Base-by-base conservation (phyloP, 2,888 invertebrate species). In the Hirtodrosophila trivittata region DNA sequence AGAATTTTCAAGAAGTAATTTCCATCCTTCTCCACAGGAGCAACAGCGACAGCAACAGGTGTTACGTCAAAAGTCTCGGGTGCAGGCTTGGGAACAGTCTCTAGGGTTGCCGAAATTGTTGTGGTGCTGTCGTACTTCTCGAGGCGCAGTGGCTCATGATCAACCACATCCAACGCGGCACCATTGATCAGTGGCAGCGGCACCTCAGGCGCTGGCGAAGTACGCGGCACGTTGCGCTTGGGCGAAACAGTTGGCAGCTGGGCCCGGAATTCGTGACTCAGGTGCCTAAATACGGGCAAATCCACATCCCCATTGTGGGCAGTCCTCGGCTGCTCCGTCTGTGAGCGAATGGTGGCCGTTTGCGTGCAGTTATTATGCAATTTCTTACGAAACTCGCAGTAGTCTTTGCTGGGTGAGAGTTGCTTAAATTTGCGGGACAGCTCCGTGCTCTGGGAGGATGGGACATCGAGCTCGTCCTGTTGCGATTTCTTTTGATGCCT, bases 191-290 rank as follows among this genome's bases (percentile, higher is more conserved):
- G 18, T 7, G 60, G 68, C 25, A 67, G 16, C 6, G 51, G 38
- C 10, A 67, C 46, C 43, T 74, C 77, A 0, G 62, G 59, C 7
- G 80, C 54, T 2, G 66, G 59, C 0, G 68, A 52, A 2, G 50
- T 4, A 6, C 82, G 86, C 3, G 46, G 13, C 7, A 69, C 66
- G 58, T 28, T 70, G n/a, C 87, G 77, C 71, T 94, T 94, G 16
- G 94, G 93, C 28, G 93, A 94, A 26, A 91, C 88, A 8, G 86
- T 85, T 1, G 95, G 95, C 71, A 97, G 91, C 88, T 97, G 97
- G 0, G 96, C 96, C 14, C 96, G 92, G 89, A 97, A 97, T 88
- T 97, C 97, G 0, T 96, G 95, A 86, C 96, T 92, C 64, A 97
- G 91, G 90, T 96, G 96, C 89, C 96, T 93, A 66, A 97, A 90